phyloP scores from a whole-genome alignment of 1,140 invertebrate species.

The Belonocnema kinseyi region DNA sequence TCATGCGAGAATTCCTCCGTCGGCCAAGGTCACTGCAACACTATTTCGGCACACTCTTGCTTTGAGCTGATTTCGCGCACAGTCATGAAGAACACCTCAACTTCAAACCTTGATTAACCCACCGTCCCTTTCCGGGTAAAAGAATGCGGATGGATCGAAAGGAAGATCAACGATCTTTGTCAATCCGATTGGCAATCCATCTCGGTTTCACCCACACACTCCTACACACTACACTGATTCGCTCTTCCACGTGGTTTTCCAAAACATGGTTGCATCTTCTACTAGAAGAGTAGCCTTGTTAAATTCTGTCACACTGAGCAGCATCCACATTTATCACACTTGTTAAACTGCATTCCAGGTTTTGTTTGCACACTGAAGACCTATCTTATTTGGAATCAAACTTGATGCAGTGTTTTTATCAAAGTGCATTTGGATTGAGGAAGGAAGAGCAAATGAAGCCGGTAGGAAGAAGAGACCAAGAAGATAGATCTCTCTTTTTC shows the following conservation, averaged over 20 bases:
- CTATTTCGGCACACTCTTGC: slow-evolving; percentile 34
- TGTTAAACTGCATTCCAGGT: too few species aligned
- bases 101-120: not conserved
- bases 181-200: slow-evolving; percentile 3
- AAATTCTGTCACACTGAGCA: too few species aligned
- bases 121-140: not conserved
- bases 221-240: slow-evolving; percentile 14
- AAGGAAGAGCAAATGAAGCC: too few species aligned
- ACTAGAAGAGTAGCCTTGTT: too few species aligned
- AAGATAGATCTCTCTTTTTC: too few species aligned
- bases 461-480: slow-evolving; percentile 31
- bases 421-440: too few species aligned
- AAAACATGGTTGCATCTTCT: not conserved
- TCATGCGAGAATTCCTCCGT: slow-evolving; percentile 32
- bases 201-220: slow-evolving; percentile 21
- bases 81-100: not conserved
- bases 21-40: slow-evolving; percentile 42
- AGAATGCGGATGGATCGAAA: not conserved
- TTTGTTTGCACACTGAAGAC: too few species aligned
- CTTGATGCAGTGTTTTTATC: too few species aligned
- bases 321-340: too few species aligned
- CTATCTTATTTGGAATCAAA: too few species aligned
- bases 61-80: slow-evolving; percentile 3
- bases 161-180: not conserved
- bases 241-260: not conserved